Evolutionary conservation across 1,140 invertebrate genomes (phyloP).

Genomic region (Drosophila bifasciata): DNA sequence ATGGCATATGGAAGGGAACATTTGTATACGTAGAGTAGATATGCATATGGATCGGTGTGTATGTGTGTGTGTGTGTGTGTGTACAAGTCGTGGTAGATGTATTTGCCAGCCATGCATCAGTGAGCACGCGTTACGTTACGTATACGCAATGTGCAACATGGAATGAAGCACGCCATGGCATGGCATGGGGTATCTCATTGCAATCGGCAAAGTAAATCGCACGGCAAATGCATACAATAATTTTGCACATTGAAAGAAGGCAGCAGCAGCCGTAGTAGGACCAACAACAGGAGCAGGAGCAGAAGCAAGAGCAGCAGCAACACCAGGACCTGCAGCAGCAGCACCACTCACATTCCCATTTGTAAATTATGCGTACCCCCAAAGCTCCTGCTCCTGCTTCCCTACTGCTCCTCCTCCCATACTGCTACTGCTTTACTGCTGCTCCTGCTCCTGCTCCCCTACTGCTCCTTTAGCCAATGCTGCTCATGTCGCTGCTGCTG

Average conservation of each 20-base stretch:
- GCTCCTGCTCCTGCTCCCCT: conserved; percentile 22
- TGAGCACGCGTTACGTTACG: conserved; percentile 57
- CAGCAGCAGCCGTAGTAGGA: conserved; percentile 8
- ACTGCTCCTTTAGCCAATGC: background rate
- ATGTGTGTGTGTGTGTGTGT: background rate
- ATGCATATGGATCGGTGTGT: conserved; percentile 22
- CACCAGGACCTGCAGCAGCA: conserved; percentile 2
- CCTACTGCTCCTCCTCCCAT: conserved; percentile 10
- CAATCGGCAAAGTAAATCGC: conserved; percentile 72
- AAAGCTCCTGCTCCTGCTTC: conserved; percentile 15
- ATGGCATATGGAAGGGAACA: conserved; percentile 53
- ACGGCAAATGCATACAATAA: conserved; percentile 68
- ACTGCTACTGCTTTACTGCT: background rate
- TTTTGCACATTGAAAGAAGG: conserved; percentile 47
- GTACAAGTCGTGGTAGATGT: conserved; percentile 51
- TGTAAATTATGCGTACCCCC: conserved; percentile 69
- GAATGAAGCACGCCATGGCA: background rate
- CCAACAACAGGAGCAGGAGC: conserved; percentile 1
- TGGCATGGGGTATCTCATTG: conserved; percentile 61
- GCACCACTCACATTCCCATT: conserved; percentile 24
- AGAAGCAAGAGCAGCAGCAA: background rate
- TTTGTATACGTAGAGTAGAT: background rate
- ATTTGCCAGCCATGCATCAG: conserved; percentile 57
- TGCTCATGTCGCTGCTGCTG: conserved; percentile 19
- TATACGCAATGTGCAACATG: conserved; percentile 64